Evolutionary conservation across 37 sponge, comb jelly and placozoan genomes (phyloP), one percentile per base, ranked within the genome.

Genomic region (Bolinopsis microptera): DNA sequence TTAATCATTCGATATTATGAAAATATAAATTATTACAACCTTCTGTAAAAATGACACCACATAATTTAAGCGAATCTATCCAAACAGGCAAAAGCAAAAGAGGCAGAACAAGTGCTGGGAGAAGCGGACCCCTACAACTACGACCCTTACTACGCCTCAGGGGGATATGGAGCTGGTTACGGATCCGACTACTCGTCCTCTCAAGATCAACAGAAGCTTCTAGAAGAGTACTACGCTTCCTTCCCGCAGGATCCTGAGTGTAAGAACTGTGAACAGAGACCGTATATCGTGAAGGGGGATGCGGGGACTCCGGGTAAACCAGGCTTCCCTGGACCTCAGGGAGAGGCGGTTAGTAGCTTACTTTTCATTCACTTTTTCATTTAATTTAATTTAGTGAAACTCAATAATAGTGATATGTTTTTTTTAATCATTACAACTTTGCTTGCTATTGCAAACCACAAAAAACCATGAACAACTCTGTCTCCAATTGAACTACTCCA

Each of bases 221-320:
- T 72, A 24, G n/a, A n/a, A 5, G 75, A 72, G 26, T 72, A 72
- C 75, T 72, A 72, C 75, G 75, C 75, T 24, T 72, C 75, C 75
- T 72, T 72, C 75, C 75, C 75, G 5, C 27, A 72, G 75, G 75
- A 72, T 24, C 75, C 75, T 28, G 31, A 72, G 31, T 72, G 75
- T 72, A 28, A 72, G 75, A 72, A 72, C 75, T 72, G 75, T 21
- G 75, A 72, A 72, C 75, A 72, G 75, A 8, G 75, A 5, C 75
- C 75, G 5, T 72, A 72, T 24, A 72, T 72, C 32, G 75, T 72
- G n/a, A 72, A 72, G 75, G 75, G 75, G 18, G 75, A 72, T 72
- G 75, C 75, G 5, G 75, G 75, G 5, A 8, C 75, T 24, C 13
- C n/a, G 31, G 75, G 75, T 30, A 28, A 72, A 8, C 22, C 75